Percentiles rank a stretch among this genome's conserved stretches.
These are phyloP conservation scores for Listronotus oregonensis DNA, from an alignment of 1,140 invertebrate genomes.

Conservation along the genomic window DNA sequence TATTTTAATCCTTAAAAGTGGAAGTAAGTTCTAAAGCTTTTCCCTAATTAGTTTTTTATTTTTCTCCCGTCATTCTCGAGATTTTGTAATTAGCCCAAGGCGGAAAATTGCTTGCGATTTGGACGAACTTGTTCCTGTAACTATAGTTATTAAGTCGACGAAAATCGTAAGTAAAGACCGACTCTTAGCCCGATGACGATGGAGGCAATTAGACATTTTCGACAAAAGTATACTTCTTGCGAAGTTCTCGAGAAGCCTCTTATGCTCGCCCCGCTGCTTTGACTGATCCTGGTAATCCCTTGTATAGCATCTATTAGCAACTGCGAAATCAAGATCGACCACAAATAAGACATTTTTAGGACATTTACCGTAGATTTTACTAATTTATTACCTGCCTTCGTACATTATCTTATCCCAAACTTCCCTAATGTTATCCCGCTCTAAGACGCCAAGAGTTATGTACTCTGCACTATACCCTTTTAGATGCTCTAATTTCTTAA, in stretches of 20 bases:
- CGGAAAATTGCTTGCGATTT: slow-evolving; percentile 32
- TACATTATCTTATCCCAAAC: slow-evolving; percentile 34
- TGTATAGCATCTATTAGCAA: slow-evolving; percentile 38
- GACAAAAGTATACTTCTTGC: slow-evolving; percentile 35
- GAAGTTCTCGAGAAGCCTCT: slow-evolving; percentile 31
- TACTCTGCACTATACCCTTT: slow-evolving; percentile 13
- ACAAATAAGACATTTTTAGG: slow-evolving; percentile 31
- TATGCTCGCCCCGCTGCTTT: slow-evolving; percentile 18
- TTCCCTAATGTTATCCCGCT: slow-evolving; percentile 19
- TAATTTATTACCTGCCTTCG: slow-evolving; percentile 23
- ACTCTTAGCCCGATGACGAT: slow-evolving; percentile 30
- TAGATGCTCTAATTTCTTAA: too few species aligned
- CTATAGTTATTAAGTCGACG: slow-evolving; percentile 39
- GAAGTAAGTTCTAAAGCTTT: slow-evolving; percentile 12
- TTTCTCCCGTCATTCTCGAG: slow-evolving; percentile 22
- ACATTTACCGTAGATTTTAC: slow-evolving; percentile 19
- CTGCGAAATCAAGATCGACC: slow-evolving; percentile 27
- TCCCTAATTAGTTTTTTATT: slow-evolving; percentile 30
- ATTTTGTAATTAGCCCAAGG: slow-evolving; percentile 33
- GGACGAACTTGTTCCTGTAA: slow-evolving; percentile 36
- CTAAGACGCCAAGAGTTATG: slow-evolving; percentile 33
- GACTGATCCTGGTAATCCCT: slow-evolving; percentile 31
- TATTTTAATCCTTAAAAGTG: too few species aligned
- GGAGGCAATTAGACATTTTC: slow-evolving; percentile 40
- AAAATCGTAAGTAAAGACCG: slow-evolving; percentile 35